phyloP scores from a whole-genome alignment of 2,888 invertebrate genomes.

The Podabrus alpinus region DNA sequence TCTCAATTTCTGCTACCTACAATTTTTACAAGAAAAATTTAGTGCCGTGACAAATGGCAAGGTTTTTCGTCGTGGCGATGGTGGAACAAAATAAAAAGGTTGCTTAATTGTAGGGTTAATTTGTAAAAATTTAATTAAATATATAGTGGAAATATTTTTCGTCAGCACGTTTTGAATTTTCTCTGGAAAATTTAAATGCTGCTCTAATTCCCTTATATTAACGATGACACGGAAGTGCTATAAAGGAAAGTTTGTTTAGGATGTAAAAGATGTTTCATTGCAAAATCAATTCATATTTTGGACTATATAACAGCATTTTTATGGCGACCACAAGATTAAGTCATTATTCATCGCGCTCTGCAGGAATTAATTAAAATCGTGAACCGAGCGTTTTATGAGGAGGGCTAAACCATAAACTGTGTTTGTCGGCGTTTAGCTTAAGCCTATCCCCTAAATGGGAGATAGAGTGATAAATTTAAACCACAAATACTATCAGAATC shows the following conservation, averaged over 20 bases:
- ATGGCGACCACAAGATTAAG: slow-evolving; percentile 35
- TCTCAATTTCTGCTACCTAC: slow-evolving; percentile 9
- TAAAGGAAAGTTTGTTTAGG: slow-evolving; percentile 16
- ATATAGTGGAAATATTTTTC: neutral
- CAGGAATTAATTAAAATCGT: slow-evolving; percentile 38
- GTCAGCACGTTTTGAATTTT: neutral
- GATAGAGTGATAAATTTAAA: slow-evolving; percentile 29
- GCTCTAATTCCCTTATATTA: neutral
- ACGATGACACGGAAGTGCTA: neutral
- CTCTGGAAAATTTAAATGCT: neutral
- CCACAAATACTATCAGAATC: slow-evolving; percentile 27
- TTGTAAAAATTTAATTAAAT: neutral
- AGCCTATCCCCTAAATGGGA: slow-evolving; percentile 28
- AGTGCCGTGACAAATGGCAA: neutral
- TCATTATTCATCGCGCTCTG: slow-evolving; percentile 35
- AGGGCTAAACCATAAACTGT: slow-evolving; percentile 30
- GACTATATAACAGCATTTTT: slow-evolving; percentile 27
- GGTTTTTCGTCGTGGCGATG: neutral
- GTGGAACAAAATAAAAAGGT: neutral
- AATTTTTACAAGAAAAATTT: neutral
- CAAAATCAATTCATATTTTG: slow-evolving; percentile 17
- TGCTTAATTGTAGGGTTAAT: neutral
- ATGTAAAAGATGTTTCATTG: slow-evolving; percentile 6
- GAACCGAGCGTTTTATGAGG: slow-evolving; percentile 29
- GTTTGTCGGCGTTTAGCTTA: slow-evolving; percentile 31